Evolutionary conservation across 2,797 vertebrate species (phyloP).

Genomic region (Galagoides demidoff): DNA sequence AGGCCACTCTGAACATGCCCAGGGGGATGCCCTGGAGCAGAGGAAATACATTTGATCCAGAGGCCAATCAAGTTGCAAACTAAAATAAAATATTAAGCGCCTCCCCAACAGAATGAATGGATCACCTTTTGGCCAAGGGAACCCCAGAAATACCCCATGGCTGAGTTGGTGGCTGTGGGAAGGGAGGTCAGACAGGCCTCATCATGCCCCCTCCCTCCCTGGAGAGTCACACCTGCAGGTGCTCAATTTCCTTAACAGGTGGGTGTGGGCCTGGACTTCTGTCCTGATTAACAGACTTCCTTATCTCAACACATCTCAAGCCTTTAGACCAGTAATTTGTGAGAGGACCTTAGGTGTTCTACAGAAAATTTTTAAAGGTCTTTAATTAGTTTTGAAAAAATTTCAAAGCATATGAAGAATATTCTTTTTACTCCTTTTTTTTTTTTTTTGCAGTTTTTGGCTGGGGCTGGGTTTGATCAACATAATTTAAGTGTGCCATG

Average conservation of each 20-base stretch:
- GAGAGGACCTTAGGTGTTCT: no score
- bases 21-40: fast-evolving
- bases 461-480: no score
- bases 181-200: neutral
- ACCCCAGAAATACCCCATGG: neutral
- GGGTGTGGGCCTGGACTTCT: neutral
- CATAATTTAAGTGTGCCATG: no score
- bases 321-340: neutral
- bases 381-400: no score
- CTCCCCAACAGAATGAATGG: neutral
- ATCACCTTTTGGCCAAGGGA: neutral
- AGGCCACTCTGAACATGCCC: no score
- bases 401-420: no score
- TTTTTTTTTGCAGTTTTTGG: no score
- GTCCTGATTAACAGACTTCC: neutral
- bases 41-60: neutral
- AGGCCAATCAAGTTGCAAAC: neutral
- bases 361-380: no score
- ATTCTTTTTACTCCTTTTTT: no score
- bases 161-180: neutral
- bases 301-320: neutral
- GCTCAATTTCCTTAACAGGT: neutral
- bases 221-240: neutral
- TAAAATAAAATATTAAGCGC: neutral
- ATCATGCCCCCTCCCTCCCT: neutral